Evolutionary conservation across 2,888 invertebrate species (phyloP), one percentile per base, ranked within the genome.

Genomic region (Polydrusus tereticollis): DNA sequence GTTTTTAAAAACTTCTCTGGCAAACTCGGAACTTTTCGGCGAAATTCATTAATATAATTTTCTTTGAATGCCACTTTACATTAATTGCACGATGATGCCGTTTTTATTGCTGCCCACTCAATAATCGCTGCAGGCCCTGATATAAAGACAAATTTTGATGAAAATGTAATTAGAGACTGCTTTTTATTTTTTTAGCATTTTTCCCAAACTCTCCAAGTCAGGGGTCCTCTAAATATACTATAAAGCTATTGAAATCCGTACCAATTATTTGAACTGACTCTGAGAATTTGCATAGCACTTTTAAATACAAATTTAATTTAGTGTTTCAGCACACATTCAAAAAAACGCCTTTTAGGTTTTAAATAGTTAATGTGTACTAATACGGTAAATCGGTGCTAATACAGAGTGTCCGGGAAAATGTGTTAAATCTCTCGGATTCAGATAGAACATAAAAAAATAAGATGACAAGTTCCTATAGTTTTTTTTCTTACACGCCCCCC

Each of bases 31-130:
- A 71, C 69, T 74, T 80, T 80, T 80, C 77, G 76, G 71, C 72
- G 73, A 78, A 77, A 77, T 79, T 79, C 82, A 65, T 81, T 82
- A 81, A 81, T 79, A 79, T 81, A 82, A 78, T 80, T 79, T 82
- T 80, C 78, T 79, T 80, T 78, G 76, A 79, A 77, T 78, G 77
- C 79, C 80, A 81, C 81, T 82, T 81, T 79, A 79, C 77, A 79
- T 81, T 82, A 82, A 82, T 82, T 82, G 80, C 80, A 78, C 76
- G 72, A 77, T 77, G 75, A 79, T 79, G 78, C 75, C 78, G 76
- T 75, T 69, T 75, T 76, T 68, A 60, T 68, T 59, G 72, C 64
- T 72, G 26, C 55, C 72, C 69, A 64, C 67, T 64, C 69, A 69
- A 72, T 72, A 72, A 67, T 43, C 60, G 47, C 58, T 52, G 50